These are phyloP conservation scores for Genyomyrus donnyi DNA, from an alignment of 2,113 vertebrate genomes.

Conservation along the genomic window DNA sequence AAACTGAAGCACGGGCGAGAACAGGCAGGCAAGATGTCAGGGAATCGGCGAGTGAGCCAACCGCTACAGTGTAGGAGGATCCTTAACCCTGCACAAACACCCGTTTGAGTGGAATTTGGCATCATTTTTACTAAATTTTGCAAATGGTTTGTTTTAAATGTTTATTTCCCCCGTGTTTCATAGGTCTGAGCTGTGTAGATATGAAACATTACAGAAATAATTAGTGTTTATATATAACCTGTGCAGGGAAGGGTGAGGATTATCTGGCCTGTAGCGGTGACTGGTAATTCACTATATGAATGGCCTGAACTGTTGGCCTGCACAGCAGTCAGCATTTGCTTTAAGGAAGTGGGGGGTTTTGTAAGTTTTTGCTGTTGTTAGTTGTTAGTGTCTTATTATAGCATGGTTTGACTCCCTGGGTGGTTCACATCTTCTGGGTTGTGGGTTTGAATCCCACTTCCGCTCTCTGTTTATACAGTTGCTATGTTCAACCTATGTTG, in stretches of 20 bases:
- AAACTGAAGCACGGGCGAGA: not conserved
- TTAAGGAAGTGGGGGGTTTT: not conserved
- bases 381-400: not conserved
- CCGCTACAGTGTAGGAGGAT: not conserved
- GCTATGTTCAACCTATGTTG: not conserved
- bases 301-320: not conserved
- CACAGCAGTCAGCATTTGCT: not conserved
- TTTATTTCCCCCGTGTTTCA: not conserved
- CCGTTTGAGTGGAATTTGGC: not conserved
- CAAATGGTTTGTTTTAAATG: not conserved
- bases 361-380: not conserved
- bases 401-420: not conserved
- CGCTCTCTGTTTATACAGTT: not conserved
- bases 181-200: not conserved
- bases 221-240: not conserved
- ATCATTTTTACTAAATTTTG: not conserved
- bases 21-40: not conserved
- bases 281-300: not conserved
- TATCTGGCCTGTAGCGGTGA: not conserved
- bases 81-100: not conserved
- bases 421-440: not conserved
- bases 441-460: not conserved
- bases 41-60: not conserved
- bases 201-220: not conserved
- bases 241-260: not conserved